A percentile compares a stretch with the other conserved stretches of the same genome.
phyloP scores from a whole-genome alignment of 2,113 vertebrate genomes.

The Sebastes fasciatus region DNA sequence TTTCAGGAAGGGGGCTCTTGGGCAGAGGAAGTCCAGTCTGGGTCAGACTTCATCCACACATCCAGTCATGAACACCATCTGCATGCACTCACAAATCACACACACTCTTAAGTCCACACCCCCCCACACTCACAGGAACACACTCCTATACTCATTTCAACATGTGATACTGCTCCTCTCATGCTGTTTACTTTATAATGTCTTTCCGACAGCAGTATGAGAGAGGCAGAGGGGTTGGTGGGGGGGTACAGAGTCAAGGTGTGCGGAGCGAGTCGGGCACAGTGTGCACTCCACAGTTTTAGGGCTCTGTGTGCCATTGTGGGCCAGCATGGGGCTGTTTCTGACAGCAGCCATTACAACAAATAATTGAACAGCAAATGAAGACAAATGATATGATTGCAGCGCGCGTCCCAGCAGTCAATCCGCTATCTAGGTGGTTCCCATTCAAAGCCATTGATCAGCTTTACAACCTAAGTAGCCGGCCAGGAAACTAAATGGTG shows the following conservation, averaged over 20 bases:
- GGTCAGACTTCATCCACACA: conserved; percentile 73
- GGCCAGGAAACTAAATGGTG: conserved; percentile 84
- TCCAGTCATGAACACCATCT: conserved; percentile 70
- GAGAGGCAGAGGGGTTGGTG: background rate
- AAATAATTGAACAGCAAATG: conserved; percentile 86
- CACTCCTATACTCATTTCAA: conserved; percentile 29
- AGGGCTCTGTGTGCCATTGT: conserved; percentile 50
- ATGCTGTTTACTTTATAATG: conserved; percentile 51
- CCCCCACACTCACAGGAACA: conserved; percentile 24
- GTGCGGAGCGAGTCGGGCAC: conserved; percentile 33
- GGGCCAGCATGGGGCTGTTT: conserved; percentile 66
- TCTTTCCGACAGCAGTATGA: conserved; percentile 44
- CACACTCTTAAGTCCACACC: conserved; percentile 16
- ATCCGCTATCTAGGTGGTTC: conserved; percentile 83
- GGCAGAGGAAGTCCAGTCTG: conserved; percentile 82
- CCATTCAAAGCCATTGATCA: conserved; percentile 86
- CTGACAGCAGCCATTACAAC: conserved; percentile 83
- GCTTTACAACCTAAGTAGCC: conserved; percentile 83
- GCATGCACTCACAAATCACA: conserved; percentile 70
- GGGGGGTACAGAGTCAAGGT: conserved; percentile 48
- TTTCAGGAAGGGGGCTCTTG: conserved; percentile 78
- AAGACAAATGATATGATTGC: conserved; percentile 86
- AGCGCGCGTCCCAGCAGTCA: conserved; percentile 77
- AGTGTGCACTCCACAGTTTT: conserved; percentile 39
- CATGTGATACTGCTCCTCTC: conserved; percentile 53